These are phyloP conservation scores for Leptinotarsa haldemani DNA, from an alignment of 2,888 invertebrate species.

Conservation along the genomic window DNA sequence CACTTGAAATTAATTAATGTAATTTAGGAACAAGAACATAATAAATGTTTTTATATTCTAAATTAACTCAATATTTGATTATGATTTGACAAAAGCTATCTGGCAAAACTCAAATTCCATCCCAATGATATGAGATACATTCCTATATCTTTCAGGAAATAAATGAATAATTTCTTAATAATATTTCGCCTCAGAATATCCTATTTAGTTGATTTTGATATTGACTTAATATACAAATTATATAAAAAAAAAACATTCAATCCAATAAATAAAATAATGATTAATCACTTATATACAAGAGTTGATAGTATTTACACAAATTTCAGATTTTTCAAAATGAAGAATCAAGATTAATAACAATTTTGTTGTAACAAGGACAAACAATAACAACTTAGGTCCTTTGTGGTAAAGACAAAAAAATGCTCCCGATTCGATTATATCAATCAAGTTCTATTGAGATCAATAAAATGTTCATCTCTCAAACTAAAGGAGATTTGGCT, in stretches of 20 bases:
- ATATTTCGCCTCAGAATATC: too few species aligned
- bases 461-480: background rate
- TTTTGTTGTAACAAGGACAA: conserved; percentile 4
- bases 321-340: background rate
- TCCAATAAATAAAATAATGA: conserved; percentile 6
- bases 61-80: too few species aligned
- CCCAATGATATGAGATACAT: too few species aligned
- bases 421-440: background rate
- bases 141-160: too few species aligned
- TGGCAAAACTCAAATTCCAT: too few species aligned
- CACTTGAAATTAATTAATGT: too few species aligned
- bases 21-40: too few species aligned
- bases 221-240: background rate
- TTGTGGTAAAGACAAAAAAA: background rate
- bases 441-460: background rate
- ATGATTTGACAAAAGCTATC: too few species aligned
- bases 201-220: too few species aligned
- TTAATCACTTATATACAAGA: conserved; percentile 2
- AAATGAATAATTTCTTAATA: too few species aligned
- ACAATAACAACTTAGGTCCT: conserved; percentile 3
- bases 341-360: conserved; percentile 3
- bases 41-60: too few species aligned
- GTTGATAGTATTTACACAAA: conserved; percentile 7
- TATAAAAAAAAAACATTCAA: background rate
- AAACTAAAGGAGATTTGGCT: background rate